Conservation (phyloP, 2,113 vertebrate species). For the Chaetops frenatus region DNA sequence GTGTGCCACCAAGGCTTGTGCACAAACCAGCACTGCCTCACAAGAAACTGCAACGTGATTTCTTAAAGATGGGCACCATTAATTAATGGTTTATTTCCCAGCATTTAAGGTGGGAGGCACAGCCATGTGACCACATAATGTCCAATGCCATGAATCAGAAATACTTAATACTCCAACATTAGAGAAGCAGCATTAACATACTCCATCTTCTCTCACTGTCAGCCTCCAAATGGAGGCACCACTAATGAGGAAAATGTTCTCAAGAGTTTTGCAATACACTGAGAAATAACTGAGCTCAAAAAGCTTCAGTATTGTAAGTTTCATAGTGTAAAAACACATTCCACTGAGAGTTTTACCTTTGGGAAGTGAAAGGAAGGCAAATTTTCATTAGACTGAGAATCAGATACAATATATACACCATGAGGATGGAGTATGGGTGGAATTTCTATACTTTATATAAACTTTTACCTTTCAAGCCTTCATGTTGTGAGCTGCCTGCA, state of each 20-base stretch:
- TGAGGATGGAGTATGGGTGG: rapidly evolving
- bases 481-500: neutral
- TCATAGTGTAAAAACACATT: neutral
- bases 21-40: neutral
- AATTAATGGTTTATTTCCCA: neutral
- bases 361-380: neutral
- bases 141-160: neutral
- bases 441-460: neutral
- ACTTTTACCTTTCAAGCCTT: neutral
- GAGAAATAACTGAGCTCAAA: neutral
- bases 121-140: neutral
- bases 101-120: neutral
- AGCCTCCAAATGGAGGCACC: neutral
- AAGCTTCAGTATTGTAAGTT: rapidly evolving
- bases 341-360: neutral
- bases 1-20: neutral
- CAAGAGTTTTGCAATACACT: neutral
- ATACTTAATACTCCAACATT: neutral
- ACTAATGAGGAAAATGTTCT: neutral
- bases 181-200: neutral
- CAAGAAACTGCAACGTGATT: neutral
- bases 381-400: neutral
- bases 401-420: neutral
- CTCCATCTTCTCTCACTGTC: neutral
- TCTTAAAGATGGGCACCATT: neutral